Conservation (phyloP, 1,140 invertebrate species). For the Aphaenogaster ashmeadi region DNA sequence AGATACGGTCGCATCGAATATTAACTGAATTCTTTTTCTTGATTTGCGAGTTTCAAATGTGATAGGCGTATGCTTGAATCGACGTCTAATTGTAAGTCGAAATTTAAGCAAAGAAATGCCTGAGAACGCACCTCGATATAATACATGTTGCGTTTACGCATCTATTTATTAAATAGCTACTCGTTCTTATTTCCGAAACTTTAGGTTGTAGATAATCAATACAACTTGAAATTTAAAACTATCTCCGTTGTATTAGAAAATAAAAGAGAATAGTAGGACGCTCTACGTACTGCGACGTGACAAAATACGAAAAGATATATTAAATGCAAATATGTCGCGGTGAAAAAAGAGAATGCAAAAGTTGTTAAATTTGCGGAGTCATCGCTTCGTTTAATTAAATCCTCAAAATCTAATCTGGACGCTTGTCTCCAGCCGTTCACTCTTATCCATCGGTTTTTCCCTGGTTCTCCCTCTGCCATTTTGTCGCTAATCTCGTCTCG, state of each 20-base stretch:
- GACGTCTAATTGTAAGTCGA: not conserved
- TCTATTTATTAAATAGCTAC: not conserved
- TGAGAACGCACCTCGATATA: not conserved
- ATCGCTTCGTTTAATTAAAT: conserved; percentile 37
- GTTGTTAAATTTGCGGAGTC: conserved; percentile 7
- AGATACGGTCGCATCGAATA: conserved; percentile 39
- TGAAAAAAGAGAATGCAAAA: not conserved
- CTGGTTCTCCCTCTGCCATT: not conserved
- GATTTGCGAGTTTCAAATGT: conserved; percentile 6
- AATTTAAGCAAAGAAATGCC: conserved; percentile 16
- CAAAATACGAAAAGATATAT: not conserved
- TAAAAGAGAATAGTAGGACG: not conserved
- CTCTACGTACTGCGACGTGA: not conserved
- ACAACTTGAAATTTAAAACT: not conserved
- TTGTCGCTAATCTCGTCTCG: conserved; percentile 8
- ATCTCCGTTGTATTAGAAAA: not conserved
- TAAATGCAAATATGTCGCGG: not conserved
- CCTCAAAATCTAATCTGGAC: conserved; percentile 33
- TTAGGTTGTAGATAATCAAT: not conserved
- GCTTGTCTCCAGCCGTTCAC: not conserved
- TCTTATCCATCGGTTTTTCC: conserved; percentile 30
- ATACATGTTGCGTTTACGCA: not conserved
- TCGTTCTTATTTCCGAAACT: not conserved
- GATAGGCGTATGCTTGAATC: not conserved
- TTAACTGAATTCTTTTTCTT: conserved; percentile 38